Evolutionary conservation across 2,797 vertebrate species (phyloP).

Genomic region (Lophius americanus): DNA sequence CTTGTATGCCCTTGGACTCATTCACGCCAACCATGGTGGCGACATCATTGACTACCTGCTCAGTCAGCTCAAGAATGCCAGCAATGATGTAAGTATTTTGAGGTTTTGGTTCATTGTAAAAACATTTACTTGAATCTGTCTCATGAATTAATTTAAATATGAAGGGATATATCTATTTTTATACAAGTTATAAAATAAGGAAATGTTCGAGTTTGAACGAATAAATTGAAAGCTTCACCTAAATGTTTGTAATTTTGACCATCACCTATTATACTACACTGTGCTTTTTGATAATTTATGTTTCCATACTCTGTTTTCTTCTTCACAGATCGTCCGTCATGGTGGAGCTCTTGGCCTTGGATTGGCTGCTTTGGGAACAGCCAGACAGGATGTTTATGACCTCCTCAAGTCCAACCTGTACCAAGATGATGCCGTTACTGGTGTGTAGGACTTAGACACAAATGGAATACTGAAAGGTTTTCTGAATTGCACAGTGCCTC

Average conservation of each 20-base stretch:
- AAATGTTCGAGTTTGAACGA: background rate
- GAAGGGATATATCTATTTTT: background rate
- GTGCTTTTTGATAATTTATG: background rate
- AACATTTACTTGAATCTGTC: background rate
- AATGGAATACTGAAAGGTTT: background rate
- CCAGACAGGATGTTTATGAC: slow-evolving; percentile 97
- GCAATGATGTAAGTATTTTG: slow-evolving; percentile 90
- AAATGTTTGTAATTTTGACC: background rate
- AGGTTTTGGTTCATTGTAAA: background rate
- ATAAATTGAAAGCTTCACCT: background rate
- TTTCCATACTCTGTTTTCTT: background rate
- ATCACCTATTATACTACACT: background rate
- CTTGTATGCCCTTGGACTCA: slow-evolving; percentile 95
- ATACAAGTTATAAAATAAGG: background rate
- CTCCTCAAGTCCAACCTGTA: slow-evolving; percentile 99
- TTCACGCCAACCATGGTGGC: slow-evolving; percentile 98
- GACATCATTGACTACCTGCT: slow-evolving; percentile 99
- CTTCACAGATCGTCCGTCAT: slow-evolving; percentile 92
- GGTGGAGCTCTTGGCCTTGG: slow-evolving; percentile 96
- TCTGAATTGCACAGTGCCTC: background rate
- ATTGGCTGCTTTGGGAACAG: slow-evolving; percentile 95
- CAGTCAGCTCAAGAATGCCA: slow-evolving; percentile 97
- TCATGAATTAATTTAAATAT: background rate
- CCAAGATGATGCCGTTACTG: slow-evolving; percentile 98
- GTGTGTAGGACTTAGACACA: slow-evolving; percentile 66